These are phyloP conservation scores for Macrophya annulata DNA, from an alignment of 2,888 invertebrate species.

Conservation along the genomic window DNA sequence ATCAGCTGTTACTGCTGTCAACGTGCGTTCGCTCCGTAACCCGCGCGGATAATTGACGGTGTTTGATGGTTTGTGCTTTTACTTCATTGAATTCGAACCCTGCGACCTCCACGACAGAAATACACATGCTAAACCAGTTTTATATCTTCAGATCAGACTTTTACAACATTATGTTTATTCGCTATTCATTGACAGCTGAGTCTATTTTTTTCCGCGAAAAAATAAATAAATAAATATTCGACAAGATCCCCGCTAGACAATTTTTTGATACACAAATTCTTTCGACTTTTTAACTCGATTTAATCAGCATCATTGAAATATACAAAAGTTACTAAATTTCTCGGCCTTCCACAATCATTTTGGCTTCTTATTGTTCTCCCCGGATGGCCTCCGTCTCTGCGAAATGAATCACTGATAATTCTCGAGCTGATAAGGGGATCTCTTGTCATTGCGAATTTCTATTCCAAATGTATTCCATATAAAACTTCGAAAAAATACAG, in stretches of 20 bases:
- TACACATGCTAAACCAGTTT: not conserved
- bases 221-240: not conserved
- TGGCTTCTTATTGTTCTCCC: not conserved
- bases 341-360: not conserved
- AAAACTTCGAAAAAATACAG: not conserved
- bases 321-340: not conserved
- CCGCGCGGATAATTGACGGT: not conserved
- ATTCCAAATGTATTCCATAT: not conserved
- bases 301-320: not conserved
- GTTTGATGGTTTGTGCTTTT: not conserved
- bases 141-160: not conserved
- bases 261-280: not conserved
- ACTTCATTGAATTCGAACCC: not conserved
- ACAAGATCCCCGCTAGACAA: not conserved
- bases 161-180: not conserved
- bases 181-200: not conserved
- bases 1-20: slow-evolving; percentile 55
- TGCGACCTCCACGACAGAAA: not conserved
- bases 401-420: slow-evolving; percentile 28
- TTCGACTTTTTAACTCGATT: not conserved
- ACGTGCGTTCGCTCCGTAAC: slow-evolving; percentile 43
- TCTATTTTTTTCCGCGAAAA: not conserved
- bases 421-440: not conserved
- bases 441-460: not conserved
- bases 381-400: not conserved